phyloP scores from a whole-genome alignment of 2,888 invertebrate species.

The Crepidodera aurea region DNA sequence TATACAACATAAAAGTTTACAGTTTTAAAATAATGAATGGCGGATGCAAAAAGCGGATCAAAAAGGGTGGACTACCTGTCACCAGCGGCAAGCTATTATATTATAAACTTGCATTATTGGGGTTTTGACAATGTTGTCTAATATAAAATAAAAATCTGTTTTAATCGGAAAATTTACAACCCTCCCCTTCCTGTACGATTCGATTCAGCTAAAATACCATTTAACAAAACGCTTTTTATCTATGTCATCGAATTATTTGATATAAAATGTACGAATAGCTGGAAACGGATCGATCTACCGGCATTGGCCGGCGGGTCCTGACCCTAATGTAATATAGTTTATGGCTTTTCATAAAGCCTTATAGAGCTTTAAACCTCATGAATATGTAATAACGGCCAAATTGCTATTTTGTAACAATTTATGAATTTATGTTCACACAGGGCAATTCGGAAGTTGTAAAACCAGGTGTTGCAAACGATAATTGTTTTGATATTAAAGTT shows the following conservation, averaged over 20 bases:
- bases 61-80: too few species aligned
- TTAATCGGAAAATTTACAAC: neutral
- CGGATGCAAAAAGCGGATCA: too few species aligned
- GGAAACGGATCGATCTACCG: neutral
- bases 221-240: neutral
- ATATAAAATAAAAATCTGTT: too few species aligned
- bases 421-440: neutral
- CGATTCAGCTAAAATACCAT: neutral
- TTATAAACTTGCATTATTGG: too few species aligned
- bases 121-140: too few species aligned
- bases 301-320: neutral
- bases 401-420: constrained; percentile 4
- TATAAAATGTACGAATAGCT: neutral
- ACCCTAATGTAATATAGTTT: constrained; percentile 3
- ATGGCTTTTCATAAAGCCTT: constrained; percentile 5
- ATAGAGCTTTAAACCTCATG: neutral
- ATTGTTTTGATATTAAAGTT: too few species aligned
- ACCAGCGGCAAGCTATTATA: too few species aligned
- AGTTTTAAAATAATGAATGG: too few species aligned
- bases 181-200: neutral
- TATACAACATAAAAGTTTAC: too few species aligned
- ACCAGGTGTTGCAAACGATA: too few species aligned
- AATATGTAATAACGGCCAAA: constrained; percentile 2
- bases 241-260: neutral
- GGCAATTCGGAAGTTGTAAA: too few species aligned